phyloP scores from a whole-genome alignment of 2,888 invertebrate genomes.

The Macaria liturata region DNA sequence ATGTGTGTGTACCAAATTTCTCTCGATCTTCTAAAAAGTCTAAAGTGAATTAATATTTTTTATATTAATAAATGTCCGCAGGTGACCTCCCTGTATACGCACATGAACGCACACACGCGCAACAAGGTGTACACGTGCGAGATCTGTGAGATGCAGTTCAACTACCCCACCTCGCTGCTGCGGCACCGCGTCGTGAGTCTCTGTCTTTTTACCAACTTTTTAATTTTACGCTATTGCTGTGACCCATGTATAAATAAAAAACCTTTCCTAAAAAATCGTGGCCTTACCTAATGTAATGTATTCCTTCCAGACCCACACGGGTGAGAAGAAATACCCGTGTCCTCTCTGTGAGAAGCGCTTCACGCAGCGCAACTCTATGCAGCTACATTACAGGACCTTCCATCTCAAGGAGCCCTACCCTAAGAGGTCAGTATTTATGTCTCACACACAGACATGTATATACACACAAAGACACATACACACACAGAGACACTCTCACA shows the following conservation, averaged over 20 bases:
- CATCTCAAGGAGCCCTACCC: constrained; percentile 69
- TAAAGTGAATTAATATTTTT: no score
- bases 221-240: no score
- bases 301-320: constrained; percentile 59
- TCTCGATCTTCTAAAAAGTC: no score
- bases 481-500: no score
- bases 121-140: constrained; percentile 49
- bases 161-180: constrained; percentile 45
- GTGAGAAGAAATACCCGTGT: constrained; percentile 62
- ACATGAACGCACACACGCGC: constrained; percentile 55
- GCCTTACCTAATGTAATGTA: no score
- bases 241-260: no score
- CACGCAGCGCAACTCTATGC: constrained; percentile 69
- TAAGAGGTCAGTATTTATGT: constrained; percentile 48
- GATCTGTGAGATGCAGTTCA: constrained; percentile 52
- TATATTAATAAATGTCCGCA: constrained; percentile 22
- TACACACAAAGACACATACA: no score
- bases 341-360: constrained; percentile 62
- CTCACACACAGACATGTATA: no score
- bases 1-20: no score
- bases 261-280: no score
- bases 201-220: neutral
- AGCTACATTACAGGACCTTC: constrained; percentile 62
- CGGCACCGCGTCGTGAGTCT: constrained; percentile 50
- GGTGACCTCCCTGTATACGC: constrained; percentile 57